Percentiles rank a stretch among this genome's conserved stretches.
These are phyloP conservation scores for Fringilla coelebs DNA, from an alignment of 2,797 vertebrate species.

Conservation along the genomic window DNA sequence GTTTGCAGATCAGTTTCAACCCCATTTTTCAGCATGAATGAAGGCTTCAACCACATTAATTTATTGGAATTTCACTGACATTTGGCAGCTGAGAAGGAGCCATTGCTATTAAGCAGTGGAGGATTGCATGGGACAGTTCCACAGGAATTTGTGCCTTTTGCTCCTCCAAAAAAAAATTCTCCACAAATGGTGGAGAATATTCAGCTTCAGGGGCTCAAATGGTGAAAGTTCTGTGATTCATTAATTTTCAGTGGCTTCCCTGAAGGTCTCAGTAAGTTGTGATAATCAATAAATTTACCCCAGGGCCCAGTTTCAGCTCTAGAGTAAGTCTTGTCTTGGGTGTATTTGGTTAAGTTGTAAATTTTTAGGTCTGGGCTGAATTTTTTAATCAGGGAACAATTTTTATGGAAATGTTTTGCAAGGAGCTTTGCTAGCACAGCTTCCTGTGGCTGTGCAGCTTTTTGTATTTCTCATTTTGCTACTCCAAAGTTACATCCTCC, in stretches of 20 bases:
- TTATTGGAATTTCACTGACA: not conserved
- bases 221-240: not conserved
- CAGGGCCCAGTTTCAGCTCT: not conserved
- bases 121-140: not conserved
- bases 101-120: not conserved
- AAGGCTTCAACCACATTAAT: not conserved
- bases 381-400: not conserved
- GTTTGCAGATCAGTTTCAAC: not conserved
- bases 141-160: not conserved
- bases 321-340: not conserved
- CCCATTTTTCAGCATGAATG: not conserved
- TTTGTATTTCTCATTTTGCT: not conserved
- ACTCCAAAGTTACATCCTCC: not conserved
- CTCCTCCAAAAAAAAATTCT: not conserved
- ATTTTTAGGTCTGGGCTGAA: not conserved
- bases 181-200: not conserved
- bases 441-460: not conserved
- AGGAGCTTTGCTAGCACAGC: not conserved
- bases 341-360: not conserved
- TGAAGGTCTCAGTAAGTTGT: not conserved
- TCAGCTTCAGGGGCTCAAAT: not conserved
- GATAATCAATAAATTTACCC: not conserved
- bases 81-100: not conserved
- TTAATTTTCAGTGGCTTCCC: not conserved
- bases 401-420: not conserved